A percentile compares a stretch with the other conserved stretches of the same genome.
phyloP scores from a whole-genome alignment of 2,888 invertebrate species.

The Schizaphis graminum region DNA sequence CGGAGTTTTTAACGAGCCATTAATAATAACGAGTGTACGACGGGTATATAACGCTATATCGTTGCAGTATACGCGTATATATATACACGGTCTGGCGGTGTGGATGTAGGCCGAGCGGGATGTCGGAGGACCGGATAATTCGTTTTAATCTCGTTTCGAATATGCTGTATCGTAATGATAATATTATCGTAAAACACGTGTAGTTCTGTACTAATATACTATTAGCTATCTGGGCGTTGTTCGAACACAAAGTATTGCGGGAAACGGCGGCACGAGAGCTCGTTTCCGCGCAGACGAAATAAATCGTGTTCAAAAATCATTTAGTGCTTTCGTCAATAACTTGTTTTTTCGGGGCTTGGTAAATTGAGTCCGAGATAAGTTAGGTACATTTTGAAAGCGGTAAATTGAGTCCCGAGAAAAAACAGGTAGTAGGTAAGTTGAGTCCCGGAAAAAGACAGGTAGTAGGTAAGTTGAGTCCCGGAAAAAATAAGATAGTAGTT shows the following conservation, averaged over 20 bases:
- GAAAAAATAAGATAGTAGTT: no score
- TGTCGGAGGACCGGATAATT: not conserved
- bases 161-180: not conserved
- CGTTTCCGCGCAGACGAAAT: not conserved
- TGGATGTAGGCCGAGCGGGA: not conserved
- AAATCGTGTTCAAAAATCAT: not conserved
- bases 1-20: conserved; percentile 24
- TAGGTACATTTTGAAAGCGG: no score
- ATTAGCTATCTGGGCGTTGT: not conserved
- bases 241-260: not conserved
- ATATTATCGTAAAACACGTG: not conserved
- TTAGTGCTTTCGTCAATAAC: not conserved
- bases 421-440: no score
- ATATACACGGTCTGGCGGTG: no score
- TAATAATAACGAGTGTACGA: not conserved
- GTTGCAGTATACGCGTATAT: not conserved
- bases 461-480: no score
- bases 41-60: not conserved
- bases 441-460: no score
- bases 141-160: not conserved
- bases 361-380: no score
- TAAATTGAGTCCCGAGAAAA: no score
- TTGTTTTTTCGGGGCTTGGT: not conserved
- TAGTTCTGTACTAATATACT: not conserved
- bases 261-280: not conserved